These are phyloP conservation scores for Tapirus terrestris DNA, from an alignment of 2,113 vertebrate species.

Conservation along the genomic window DNA sequence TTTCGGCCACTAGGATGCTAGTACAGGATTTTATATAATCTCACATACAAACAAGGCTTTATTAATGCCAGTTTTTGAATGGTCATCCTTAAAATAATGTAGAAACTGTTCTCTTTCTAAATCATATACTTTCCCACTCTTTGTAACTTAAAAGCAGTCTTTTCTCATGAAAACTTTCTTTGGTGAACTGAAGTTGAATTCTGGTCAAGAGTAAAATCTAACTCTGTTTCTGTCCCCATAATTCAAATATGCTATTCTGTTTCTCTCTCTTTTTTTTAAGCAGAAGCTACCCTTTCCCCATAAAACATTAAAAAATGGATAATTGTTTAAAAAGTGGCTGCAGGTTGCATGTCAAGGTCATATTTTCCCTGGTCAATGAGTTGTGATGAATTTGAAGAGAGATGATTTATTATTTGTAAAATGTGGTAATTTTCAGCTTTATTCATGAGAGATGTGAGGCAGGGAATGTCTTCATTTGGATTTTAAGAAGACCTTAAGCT, in stretches of 20 bases:
- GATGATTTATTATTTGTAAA: conserved; percentile 63
- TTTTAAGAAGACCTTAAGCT: conserved; percentile 57
- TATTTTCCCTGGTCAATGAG: conserved; percentile 59
- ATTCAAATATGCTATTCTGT: conserved; percentile 49
- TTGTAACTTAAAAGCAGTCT: conserved; percentile 60
- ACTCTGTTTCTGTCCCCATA: conserved; percentile 47
- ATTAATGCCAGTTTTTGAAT: conserved; percentile 61
- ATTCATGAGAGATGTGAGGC: neutral
- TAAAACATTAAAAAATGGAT: conserved; percentile 63
- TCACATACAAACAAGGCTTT: conserved; percentile 28
- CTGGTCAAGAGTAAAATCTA: conserved; percentile 64
- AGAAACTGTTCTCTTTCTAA: conserved; percentile 57
- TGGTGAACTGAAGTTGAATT: conserved; percentile 69
- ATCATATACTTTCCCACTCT: conserved; percentile 22
- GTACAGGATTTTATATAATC: conserved; percentile 57
- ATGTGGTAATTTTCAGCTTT: conserved; percentile 58
- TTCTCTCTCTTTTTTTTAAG: neutral
- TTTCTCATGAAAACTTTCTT: conserved; percentile 69
- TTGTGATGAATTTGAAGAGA: conserved; percentile 67
- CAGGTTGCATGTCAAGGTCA: conserved; percentile 49
- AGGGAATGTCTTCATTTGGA: conserved; percentile 33
- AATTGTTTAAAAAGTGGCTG: conserved; percentile 53
- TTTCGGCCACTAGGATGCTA: conserved; percentile 50
- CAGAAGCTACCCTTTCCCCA: neutral
- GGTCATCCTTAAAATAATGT: conserved; percentile 62